Percentiles rank a stretch among this genome's conserved stretches.
Conservation (phyloP, 2,113 vertebrate genomes). For the Apaloderma vittatum region DNA sequence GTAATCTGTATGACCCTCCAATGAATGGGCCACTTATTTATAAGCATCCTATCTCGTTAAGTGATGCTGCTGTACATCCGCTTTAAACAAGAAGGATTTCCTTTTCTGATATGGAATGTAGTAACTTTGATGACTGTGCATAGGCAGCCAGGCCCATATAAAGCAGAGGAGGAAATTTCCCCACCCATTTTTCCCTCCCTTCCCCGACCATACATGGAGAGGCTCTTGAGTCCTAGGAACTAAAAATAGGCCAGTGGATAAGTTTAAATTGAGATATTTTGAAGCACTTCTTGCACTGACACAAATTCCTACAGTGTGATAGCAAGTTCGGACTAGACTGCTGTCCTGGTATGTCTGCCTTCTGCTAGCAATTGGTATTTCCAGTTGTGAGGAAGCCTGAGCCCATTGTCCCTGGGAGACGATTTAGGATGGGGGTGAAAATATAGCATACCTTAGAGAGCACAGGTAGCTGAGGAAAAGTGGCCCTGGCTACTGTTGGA, state of each 20-base stretch:
- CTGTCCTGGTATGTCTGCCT: neutral
- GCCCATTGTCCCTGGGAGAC: neutral
- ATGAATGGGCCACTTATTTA: slow-evolving; percentile 50
- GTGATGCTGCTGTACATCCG: slow-evolving; percentile 48
- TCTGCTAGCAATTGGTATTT: neutral
- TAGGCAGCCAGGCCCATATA: slow-evolving; percentile 31
- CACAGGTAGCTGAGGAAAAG: neutral
- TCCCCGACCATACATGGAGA: slow-evolving; percentile 39
- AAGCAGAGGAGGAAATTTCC: slow-evolving; percentile 62
- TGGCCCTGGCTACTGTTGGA: neutral
- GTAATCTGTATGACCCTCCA: neutral
- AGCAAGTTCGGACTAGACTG: slow-evolving; percentile 13
- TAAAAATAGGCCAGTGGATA: slow-evolving; percentile 63
- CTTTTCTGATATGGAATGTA: slow-evolving; percentile 55
- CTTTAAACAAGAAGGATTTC: slow-evolving; percentile 57
- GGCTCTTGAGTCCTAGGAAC: slow-evolving; percentile 29
- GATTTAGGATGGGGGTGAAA: neutral
- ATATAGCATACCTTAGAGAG: neutral
- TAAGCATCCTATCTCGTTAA: slow-evolving; percentile 43
- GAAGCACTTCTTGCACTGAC: slow-evolving; percentile 51
- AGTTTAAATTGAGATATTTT: slow-evolving; percentile 69
- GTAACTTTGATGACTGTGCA: slow-evolving; percentile 45
- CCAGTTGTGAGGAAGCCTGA: neutral
- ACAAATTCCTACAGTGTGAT: slow-evolving; percentile 34
- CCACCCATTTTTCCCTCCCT: slow-evolving; percentile 47